phyloP scores from a whole-genome alignment of 2,113 vertebrate species.

The Elgaria multicarinata region DNA sequence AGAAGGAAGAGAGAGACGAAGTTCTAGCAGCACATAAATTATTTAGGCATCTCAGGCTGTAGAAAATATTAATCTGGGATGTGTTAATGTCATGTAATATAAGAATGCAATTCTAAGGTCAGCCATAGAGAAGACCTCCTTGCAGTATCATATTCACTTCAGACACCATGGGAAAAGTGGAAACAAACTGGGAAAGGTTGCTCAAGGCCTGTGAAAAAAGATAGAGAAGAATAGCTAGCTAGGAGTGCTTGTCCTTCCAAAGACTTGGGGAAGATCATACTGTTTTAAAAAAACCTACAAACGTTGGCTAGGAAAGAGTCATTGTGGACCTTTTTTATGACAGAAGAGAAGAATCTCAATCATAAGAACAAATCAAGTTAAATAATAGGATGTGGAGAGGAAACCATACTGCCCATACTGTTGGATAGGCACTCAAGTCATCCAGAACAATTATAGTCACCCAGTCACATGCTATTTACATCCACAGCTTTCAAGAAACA shows the following conservation, averaged over 20 bases:
- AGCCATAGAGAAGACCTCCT: not conserved
- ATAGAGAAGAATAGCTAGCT: not conserved
- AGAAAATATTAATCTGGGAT: not conserved
- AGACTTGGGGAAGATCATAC: not conserved
- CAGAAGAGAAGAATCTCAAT: not conserved
- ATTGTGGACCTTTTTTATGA: not conserved
- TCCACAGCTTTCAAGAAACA: not conserved
- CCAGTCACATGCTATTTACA: not conserved
- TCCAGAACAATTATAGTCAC: not conserved
- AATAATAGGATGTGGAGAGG: not conserved
- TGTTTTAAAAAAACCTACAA: not conserved
- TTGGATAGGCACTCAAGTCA: not conserved
- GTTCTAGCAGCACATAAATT: not conserved
- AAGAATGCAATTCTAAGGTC: not conserved
- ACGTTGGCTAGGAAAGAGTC: not conserved
- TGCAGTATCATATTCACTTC: not conserved
- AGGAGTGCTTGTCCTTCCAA: not conserved
- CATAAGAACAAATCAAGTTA: not conserved
- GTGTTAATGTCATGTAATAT: not conserved
- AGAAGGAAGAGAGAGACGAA: not conserved
- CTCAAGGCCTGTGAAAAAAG: not conserved
- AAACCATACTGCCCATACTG: not conserved
- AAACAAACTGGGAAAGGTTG: not conserved
- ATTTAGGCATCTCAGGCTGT: not conserved
- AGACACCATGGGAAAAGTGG: not conserved